Conservation (phyloP, 2,113 vertebrate genomes). For the Sitta europaea region DNA sequence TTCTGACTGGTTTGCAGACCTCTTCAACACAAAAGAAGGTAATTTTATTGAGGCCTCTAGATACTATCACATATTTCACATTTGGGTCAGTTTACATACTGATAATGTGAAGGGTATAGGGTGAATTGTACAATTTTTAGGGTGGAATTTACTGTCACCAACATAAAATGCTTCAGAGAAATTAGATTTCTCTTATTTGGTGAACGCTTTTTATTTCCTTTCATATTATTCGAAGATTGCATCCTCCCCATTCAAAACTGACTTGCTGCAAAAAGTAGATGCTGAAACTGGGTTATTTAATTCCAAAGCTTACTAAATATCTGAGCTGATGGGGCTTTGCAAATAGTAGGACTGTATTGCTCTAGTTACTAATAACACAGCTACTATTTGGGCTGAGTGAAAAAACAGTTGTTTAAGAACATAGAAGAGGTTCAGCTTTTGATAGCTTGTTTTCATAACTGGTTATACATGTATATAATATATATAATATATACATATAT, state of each 20-base stretch:
- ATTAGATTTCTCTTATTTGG: not conserved
- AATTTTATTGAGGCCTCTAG: not conserved
- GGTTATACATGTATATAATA: too few species aligned
- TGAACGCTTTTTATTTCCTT: not conserved
- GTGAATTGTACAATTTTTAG: not conserved
- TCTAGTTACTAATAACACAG: not conserved
- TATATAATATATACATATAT: too few species aligned
- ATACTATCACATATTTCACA: not conserved
- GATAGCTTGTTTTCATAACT: not conserved
- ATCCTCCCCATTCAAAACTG: not conserved
- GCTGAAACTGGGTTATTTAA: not conserved
- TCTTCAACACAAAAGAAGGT: not conserved
- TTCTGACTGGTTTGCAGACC: not conserved
- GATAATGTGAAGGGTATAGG: not conserved
- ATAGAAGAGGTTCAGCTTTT: not conserved
- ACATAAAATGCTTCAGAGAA: not conserved
- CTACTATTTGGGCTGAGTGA: not conserved
- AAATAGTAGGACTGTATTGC: not conserved
- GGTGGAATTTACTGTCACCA: not conserved
- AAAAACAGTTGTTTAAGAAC: not conserved
- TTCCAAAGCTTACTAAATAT: not conserved
- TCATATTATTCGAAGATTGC: not conserved
- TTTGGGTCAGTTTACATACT: accelerated
- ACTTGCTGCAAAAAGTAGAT: not conserved
- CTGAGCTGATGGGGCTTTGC: not conserved